Evolutionary conservation across 2,888 invertebrate species (phyloP).

Genomic region (Aplocera efformata): DNA sequence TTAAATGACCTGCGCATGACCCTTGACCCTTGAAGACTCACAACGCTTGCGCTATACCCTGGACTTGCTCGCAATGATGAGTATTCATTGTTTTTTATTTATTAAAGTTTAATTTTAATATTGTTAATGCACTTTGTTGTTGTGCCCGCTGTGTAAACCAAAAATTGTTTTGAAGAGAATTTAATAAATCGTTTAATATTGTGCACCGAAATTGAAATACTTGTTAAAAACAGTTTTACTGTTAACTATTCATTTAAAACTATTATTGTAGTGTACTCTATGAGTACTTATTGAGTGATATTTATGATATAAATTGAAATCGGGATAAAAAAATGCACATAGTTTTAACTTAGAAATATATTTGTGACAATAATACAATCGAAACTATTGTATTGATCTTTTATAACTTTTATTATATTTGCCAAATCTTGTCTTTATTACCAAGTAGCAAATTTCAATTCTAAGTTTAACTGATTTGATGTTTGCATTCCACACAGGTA

Average conservation of each 20-base stretch:
- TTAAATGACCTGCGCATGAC: conserved; percentile 77
- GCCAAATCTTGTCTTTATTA: background rate
- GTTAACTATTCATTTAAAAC: too few relatives aligned
- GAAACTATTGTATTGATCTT: background rate
- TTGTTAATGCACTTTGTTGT: conserved; percentile 43
- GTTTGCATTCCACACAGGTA: conserved; percentile 38
- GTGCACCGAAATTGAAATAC: too few relatives aligned
- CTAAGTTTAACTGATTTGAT: background rate
- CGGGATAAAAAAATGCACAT: too few relatives aligned
- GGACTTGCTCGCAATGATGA: conserved; percentile 79
- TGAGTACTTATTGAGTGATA: too few relatives aligned
- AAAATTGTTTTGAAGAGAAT: conserved; percentile 16
- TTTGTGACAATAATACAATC: background rate
- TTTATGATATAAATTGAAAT: too few relatives aligned
- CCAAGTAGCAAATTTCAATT: background rate
- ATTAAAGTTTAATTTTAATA: conserved; percentile 44
- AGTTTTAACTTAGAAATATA: too few relatives aligned
- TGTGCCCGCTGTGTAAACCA: conserved; percentile 29
- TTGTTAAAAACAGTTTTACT: too few relatives aligned
- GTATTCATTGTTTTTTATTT: conserved; percentile 73
- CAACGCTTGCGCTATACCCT: conserved; percentile 66
- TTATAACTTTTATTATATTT: too few relatives aligned
- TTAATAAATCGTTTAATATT: too few relatives aligned
- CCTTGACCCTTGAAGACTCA: conserved; percentile 51
- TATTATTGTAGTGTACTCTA: too few relatives aligned